Evolutionary conservation across 1,140 invertebrate species (phyloP), one percentile per base, ranked within the genome.

Genomic region (Episyrphus balteatus): DNA sequence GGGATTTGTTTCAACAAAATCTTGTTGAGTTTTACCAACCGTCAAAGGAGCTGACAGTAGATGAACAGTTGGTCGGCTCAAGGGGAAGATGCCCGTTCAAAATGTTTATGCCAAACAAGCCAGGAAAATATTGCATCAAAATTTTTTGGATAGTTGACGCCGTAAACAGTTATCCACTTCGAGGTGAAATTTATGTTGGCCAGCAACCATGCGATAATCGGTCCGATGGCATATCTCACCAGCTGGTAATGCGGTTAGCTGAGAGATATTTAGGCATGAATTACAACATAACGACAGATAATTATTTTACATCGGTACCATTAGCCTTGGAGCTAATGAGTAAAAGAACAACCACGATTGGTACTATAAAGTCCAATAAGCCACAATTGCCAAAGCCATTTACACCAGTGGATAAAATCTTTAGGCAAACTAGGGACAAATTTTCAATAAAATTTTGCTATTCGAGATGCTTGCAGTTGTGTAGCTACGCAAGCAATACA

Each of bases 1-100:
- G 21, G 10, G 18, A 15, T 19, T 37, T 44, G 33, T 34, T 48
- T 14, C 34, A 21, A 14, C 37, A 19, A 17, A 19, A 51, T 55
- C 21, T 50, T 47, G 41, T 31, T 34, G 19, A 50, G 48, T 15
- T 52, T 45, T 68, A 61, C 45, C 59, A 56, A 43, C 57, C 61
- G 45, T 57, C 53, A 42, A 42, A 26, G 49, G 56, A 66, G 55
- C 54, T 67, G 34, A 60, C 59, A 47, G 45, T 68, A 34, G 62
- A 67, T 59, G 62, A 70, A 53, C 65, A 69, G 42, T 50, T 69
- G 31, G 69, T 66, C 55, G 58, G 60, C 38, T 57, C 61, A 5
- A 64, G 68, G 57, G 49, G 56, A 5, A 54, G 57, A 46, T 69
- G 59, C 51, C 48, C 36, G 40, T 70, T 66, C 55, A 62, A 50